Evolutionary conservation across 2,113 vertebrate species (phyloP).

Genomic region (Gnathonemus longibarbis): DNA sequence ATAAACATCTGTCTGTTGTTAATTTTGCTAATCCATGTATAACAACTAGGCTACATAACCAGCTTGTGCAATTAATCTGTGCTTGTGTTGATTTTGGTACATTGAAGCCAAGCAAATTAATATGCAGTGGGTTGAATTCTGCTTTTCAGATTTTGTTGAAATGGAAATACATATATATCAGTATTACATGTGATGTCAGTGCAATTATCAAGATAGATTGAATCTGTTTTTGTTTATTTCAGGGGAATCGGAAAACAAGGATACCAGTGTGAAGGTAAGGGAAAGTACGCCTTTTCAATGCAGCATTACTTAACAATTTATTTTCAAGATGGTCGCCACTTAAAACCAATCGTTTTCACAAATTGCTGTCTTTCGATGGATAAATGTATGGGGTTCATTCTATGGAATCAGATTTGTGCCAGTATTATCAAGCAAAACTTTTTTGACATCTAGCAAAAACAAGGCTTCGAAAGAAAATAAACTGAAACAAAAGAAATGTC

Average conservation of each 20-base stretch:
- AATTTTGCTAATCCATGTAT: not conserved
- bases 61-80: not conserved
- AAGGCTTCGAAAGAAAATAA: too few species aligned
- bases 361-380: not conserved
- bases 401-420: too few species aligned
- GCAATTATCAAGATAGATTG: not conserved
- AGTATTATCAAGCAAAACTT: too few species aligned
- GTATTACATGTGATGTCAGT: not conserved
- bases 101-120: slow-evolving; percentile 5
- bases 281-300: not conserved
- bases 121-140: not conserved
- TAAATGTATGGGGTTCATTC: not conserved
- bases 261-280: slow-evolving; percentile 37
- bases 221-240: slow-evolving; percentile 13
- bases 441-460: too few species aligned
- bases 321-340: not conserved
- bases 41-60: not conserved
- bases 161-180: not conserved
- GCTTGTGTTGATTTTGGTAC: not conserved
- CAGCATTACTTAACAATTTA: not conserved
- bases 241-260: slow-evolving; percentile 36
- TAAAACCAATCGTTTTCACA: not conserved
- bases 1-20: not conserved
- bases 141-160: not conserved
- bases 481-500: too few species aligned